Evolutionary conservation across 2,888 invertebrate genomes (phyloP).

Genomic region (Heteromyza rotundicornis): DNA sequence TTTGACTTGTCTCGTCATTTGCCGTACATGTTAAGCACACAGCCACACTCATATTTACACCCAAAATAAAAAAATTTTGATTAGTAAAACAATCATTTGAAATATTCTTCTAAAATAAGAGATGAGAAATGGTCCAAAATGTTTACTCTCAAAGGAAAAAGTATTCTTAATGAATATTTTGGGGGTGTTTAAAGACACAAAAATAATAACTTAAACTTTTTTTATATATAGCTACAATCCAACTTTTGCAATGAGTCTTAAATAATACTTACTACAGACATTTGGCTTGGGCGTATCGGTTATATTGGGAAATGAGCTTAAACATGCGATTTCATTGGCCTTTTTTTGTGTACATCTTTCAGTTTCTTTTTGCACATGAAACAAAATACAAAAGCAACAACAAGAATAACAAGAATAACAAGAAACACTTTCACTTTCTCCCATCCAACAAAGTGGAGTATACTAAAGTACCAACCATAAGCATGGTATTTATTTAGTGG

Average conservation of each 20-base stretch:
- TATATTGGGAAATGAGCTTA: not conserved
- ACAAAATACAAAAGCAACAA: slow-evolving; percentile 22
- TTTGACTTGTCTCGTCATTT: too few species aligned
- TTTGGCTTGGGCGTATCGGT: not conserved
- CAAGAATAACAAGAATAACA: not conserved
- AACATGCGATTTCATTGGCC: not conserved
- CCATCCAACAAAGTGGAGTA: slow-evolving; percentile 41
- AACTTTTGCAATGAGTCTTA: not conserved
- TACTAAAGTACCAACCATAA: slow-evolving; percentile 24
- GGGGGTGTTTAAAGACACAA: too few species aligned
- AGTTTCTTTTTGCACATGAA: slow-evolving; percentile 31
- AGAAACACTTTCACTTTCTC: slow-evolving; percentile 50
- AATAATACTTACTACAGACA: not conserved
- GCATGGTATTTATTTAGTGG: slow-evolving; percentile 21
- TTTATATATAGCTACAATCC: too few species aligned
- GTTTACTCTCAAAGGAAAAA: too few species aligned
- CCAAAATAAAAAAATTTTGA: too few species aligned
- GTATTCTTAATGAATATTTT: too few species aligned
- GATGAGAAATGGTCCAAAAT: too few species aligned
- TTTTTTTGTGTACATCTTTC: slow-evolving; percentile 20
- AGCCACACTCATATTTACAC: too few species aligned
- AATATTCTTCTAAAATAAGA: too few species aligned
- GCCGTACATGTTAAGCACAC: too few species aligned
- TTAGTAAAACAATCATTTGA: too few species aligned
- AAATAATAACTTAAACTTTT: not conserved